Base-by-base conservation (phyloP, 2,888 invertebrate genomes). In the Callosobruchus maculatus region DNA sequence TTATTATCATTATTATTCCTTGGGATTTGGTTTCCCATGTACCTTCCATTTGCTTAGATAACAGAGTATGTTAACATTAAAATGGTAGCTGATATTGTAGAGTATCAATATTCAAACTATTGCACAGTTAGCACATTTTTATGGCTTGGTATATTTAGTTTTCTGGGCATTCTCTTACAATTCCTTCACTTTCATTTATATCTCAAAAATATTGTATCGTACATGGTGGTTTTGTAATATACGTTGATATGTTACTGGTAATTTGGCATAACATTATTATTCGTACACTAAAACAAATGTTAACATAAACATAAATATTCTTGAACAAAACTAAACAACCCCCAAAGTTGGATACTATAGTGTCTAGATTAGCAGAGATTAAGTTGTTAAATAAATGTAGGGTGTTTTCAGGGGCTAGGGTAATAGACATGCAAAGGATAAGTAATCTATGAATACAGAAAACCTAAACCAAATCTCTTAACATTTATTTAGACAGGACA, bases 31-130 rank as follows among this genome's bases (percentile, higher is more conserved):
- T 13, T 49, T 49, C 49, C 18, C 49, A 49, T 49, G 13, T 49
- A 49, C 49, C 49, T 18, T 49, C 49, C 49, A 73, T 73, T 73
- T 73, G 73, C 73, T 73, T 73, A 73, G 73, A 73, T 70, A 73
- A 73, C 67, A 49, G 30, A 3, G 49, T 49, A 49, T 49, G 49
- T 49, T 49, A 49, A 49, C 13, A 49, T 13, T 49, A 1, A 26
- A 26, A 26, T 49, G 49, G 49, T 49, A 49, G 49, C 49, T 49
- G 49, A 49, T 49, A 18, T 49, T 49, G 49, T 49, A 49, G 26
- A 7, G 49, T 49, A 13, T 49, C 13, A 18, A 49, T 49, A 7
- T 49, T 18, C 49, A 49, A 49, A 49, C 49, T 18, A 13, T 49
- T 49, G 49, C 49, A 49, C 49, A 13, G 49, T 7, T 49, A 49